Percentiles rank a stretch among this genome's conserved stretches.
These are phyloP conservation scores for Tromatobia lineatoria DNA, from an alignment of 2,888 invertebrate genomes.

Conservation along the genomic window DNA sequence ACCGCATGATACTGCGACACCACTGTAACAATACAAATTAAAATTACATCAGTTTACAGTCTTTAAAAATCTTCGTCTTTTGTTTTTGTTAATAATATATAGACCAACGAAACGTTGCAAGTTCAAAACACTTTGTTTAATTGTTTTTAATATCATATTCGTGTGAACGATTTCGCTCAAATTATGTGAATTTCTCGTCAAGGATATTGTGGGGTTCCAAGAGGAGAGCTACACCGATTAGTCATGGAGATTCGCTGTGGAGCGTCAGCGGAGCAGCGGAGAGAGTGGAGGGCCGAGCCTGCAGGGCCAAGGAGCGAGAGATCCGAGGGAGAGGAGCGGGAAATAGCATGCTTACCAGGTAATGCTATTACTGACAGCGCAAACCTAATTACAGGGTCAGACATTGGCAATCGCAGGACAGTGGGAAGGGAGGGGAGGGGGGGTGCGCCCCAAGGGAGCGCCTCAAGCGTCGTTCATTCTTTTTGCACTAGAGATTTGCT, in stretches of 20 bases:
- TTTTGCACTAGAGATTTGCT: slow-evolving; percentile 54
- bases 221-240: slow-evolving; percentile 28
- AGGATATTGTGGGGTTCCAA: slow-evolving; percentile 23
- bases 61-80: not conserved
- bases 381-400: slow-evolving; percentile 82
- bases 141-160: not conserved
- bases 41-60: slow-evolving; percentile 12
- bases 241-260: slow-evolving; percentile 22
- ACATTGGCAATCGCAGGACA: slow-evolving; percentile 79
- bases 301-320: slow-evolving; percentile 41
- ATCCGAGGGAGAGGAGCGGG: slow-evolving; percentile 69
- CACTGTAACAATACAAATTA: slow-evolving; percentile 87
- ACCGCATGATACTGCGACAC: slow-evolving; percentile 92
- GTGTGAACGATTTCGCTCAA: slow-evolving; percentile 24
- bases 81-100: not conserved
- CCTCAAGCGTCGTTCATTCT: slow-evolving; percentile 64
- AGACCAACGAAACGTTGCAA: not conserved
- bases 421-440: not conserved
- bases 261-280: slow-evolving; percentile 14
- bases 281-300: slow-evolving; percentile 9
- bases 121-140: not conserved
- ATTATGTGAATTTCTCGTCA: slow-evolving; percentile 27
- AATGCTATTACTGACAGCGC: slow-evolving; percentile 80
- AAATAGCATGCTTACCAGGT: slow-evolving; percentile 82
- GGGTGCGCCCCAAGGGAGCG: slow-evolving; percentile 49